Base-by-base conservation (phyloP, 2,797 vertebrate genomes). In the Aeoliscus strigatus region DNA sequence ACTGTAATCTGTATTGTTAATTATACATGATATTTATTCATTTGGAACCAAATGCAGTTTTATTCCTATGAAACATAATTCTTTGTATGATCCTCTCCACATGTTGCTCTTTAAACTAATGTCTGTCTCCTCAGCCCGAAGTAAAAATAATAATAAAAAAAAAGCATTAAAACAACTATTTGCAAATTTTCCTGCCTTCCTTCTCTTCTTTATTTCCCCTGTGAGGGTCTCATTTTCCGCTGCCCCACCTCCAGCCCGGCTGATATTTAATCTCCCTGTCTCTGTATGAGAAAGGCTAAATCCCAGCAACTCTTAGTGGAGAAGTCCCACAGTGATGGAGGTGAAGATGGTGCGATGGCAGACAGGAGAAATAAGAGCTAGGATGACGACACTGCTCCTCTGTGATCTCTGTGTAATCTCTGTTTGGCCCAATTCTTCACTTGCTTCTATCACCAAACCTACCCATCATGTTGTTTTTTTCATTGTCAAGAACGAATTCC, bases 341-440 rank as follows among this genome's bases (percentile, higher is more conserved):
- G 63, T 55, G 47, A 34, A 74, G 60, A 73, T 60, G 52, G 55
- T 52, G 62, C 70, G 68, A 57, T 72, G 66, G 60, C 42, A 48
- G 50, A 61, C 39, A 37, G 29, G 35, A 28, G 34, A 57, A 70
- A 55, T 39, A 42, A 50, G 44, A 57, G 65, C 64, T 66, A 53
- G 38, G 51, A 50, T 51, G 58, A 58, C 39, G 31, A 33, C 39
- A 14, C 49, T 47, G n/a, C n/a, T 16, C 48, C 26, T 53, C 60
- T 60, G 52, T 66, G 66, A 76, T 75, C 70, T 73, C 49, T 25
- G 66, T 59, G 64, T 65, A 70, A 84, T 84, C 79, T 75, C 53
- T 48, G 66, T 65, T 75, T 82, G 73, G 70, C 82, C 82, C 79
- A 79, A 14, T 76, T 83, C 62, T 77, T 72, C 67, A 59, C 66